Evolutionary conservation across 2,797 vertebrate species (phyloP).

Genomic region (Enteromius mattozi): DNA sequence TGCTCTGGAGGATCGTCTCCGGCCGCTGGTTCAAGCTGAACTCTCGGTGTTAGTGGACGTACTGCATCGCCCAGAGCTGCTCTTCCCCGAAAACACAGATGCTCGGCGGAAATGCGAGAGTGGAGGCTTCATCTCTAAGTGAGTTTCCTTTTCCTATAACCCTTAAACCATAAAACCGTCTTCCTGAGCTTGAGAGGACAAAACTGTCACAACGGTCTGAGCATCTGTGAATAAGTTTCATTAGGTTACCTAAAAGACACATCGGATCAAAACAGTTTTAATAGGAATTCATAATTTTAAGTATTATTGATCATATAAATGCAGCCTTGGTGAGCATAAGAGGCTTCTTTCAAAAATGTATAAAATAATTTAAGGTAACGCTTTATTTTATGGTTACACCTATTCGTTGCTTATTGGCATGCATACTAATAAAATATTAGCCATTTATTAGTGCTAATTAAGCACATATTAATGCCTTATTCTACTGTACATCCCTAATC

Average conservation of each 20-base stretch:
- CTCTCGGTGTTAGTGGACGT: slow-evolving; percentile 96
- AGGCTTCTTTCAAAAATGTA: neutral
- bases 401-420: too few species aligned
- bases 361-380: neutral
- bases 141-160: slow-evolving; percentile 61
- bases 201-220: neutral
- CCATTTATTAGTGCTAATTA: too few species aligned
- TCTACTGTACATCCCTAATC: too few species aligned
- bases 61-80: slow-evolving; percentile 93
- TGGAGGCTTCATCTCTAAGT: slow-evolving; percentile 99
- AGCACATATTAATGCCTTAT: too few species aligned
- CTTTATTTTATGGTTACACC: too few species aligned
- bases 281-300: neutral
- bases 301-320: neutral
- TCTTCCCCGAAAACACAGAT: slow-evolving; percentile 97
- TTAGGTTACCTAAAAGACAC: neutral
- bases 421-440: too few species aligned
- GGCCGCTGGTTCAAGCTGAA: slow-evolving; percentile 95
- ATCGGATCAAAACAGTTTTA: neutral
- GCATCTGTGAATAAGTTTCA: neutral
- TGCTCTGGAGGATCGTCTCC: slow-evolving; percentile 91
- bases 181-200: neutral
- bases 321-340: neutral
- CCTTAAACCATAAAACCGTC: neutral
- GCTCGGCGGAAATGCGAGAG: slow-evolving; percentile 96